phyloP scores from a whole-genome alignment of 2,888 invertebrate species.

The Malachius bipustulatus region DNA sequence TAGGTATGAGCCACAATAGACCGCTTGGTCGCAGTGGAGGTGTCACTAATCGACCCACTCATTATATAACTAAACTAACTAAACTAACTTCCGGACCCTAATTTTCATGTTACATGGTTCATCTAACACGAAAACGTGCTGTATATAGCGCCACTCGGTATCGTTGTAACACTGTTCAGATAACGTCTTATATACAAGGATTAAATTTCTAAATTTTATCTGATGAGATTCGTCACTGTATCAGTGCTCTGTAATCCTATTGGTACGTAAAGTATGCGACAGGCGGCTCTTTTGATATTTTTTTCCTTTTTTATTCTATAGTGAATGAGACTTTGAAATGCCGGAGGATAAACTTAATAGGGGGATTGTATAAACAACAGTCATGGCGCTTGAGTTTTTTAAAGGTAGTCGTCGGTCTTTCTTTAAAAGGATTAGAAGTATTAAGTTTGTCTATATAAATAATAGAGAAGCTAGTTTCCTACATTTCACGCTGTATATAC shows the following conservation, averaged over 20 bases:
- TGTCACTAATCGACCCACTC: no score
- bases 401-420: constrained; percentile 10
- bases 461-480: no score
- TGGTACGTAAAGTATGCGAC: constrained; percentile 27
- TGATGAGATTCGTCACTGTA: constrained; percentile 19
- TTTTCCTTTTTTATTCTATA: constrained; percentile 9
- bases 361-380: constrained; percentile 10
- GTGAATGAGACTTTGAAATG: constrained; percentile 12
- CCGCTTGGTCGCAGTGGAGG: no score
- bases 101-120: constrained; percentile 27
- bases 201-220: constrained; percentile 18
- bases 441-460: constrained; percentile 3
- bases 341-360: constrained; percentile 6
- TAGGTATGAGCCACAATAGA: no score
- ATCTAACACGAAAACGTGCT: constrained; percentile 23
- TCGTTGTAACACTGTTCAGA: constrained; percentile 19
- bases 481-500: no score
- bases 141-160: constrained; percentile 13
- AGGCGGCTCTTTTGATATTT: constrained; percentile 23
- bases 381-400: constrained; percentile 12
- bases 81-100: constrained; percentile 23
- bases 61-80: no score
- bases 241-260: constrained; percentile 29
- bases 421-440: constrained; percentile 11
- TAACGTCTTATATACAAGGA: constrained; percentile 20